Evolutionary conservation across 2,113 vertebrate genomes (phyloP), one percentile per base, ranked within the genome.

Genomic region (Leucopternis melanops): DNA sequence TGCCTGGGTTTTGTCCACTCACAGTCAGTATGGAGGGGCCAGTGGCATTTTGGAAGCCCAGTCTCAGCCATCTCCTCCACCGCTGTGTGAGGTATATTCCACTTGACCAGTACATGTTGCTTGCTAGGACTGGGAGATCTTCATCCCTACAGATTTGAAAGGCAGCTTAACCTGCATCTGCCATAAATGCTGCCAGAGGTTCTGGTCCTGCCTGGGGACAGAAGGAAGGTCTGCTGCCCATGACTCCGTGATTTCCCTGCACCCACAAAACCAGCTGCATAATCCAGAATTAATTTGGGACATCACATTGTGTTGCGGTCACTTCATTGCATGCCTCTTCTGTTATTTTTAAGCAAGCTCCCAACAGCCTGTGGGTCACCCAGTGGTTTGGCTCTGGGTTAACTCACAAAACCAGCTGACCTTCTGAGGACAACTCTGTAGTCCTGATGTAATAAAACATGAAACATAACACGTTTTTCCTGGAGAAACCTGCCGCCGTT

Each of bases 401-500:
- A n/a, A 69, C 59, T 62, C 67, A 11, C 16, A 57, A 36, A 93
- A 16, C 36, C 2, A 0, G 10, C 45, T 13, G 38, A 31, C 9
- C 38, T 73, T 55, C n/a, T 4, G 16, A 25, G 75, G 62, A 14
- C 0, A 0, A 1, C 11, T 34, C 34, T 2, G 0, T 19, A 5
- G 26, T 9, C 47, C 63, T 81, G 71, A 10, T 61, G 69, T 1
- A 20, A 22, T 31, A n/a, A 75, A 94, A 81, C 47, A 32, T 2
- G 13, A 14, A 67, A 19, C 10, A 2, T 0, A 29, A 38, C 81
- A n/a, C 0, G 0, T 36, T 85, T 89, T 63, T 74, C 69, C 66
- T 9, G 31, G 17, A 57, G 52, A 36, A 83, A 59, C 26, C 36
- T 54, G 26, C 34, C 1, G 0, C 18, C 0, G 0, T 2, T 36